These are phyloP conservation scores for Lytechinus variegatus DNA, from an alignment of 35 echinoderm and acorn worm genomes.

Conservation along the genomic window DNA sequence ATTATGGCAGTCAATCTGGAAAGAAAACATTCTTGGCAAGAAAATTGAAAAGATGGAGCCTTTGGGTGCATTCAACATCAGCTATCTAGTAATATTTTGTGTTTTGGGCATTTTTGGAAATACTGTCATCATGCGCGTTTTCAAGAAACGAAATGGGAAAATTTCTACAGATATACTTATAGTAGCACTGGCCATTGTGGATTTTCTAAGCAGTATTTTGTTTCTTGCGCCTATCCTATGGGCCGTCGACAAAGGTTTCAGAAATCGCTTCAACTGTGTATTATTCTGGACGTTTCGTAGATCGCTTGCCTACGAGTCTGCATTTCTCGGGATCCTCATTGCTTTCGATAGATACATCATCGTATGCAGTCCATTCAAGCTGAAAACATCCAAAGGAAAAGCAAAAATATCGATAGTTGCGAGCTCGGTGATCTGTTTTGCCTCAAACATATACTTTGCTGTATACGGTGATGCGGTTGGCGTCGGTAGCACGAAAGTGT, in stretches of 20 bases:
- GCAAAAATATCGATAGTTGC: background rate
- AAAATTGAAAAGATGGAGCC: background rate
- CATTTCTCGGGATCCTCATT: background rate
- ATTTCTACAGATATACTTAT: background rate
- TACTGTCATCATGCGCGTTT: background rate
- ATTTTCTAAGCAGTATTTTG: background rate
- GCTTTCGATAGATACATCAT: slow-evolving; percentile 11
- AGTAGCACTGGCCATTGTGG: background rate
- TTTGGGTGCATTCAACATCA: background rate
- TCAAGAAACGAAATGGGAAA: background rate
- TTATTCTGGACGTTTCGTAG: background rate
- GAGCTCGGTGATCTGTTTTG: background rate
- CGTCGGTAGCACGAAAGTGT: background rate
- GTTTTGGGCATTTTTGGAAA: background rate
- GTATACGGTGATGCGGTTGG: background rate
- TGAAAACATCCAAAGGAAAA: background rate
- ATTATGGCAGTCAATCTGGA: too few relatives aligned
- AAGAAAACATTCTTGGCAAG: too few relatives aligned
- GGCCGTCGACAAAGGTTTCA: background rate
- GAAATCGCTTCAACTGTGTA: background rate
- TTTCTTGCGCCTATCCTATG: background rate
- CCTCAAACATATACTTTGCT: background rate
- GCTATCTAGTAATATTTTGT: background rate
- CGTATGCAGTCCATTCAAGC: background rate
- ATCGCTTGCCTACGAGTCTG: background rate